A percentile compares a stretch with the other conserved stretches of the same genome.
Conservation (phyloP, 1,140 invertebrate species). For the Drosophila tsacasi region DNA sequence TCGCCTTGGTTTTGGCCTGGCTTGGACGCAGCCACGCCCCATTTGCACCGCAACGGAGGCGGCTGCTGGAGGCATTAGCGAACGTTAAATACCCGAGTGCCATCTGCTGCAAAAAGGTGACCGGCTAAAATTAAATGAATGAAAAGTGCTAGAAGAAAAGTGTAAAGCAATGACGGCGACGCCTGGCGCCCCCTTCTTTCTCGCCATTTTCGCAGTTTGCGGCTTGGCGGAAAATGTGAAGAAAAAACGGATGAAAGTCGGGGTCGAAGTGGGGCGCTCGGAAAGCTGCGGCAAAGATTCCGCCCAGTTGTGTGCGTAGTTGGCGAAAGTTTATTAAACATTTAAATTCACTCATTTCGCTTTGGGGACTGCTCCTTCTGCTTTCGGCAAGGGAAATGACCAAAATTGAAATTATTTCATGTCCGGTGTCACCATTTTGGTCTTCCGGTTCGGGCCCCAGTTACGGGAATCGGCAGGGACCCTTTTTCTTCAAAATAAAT, state of each 20-base stretch:
- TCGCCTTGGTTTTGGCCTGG: slow-evolving; percentile 66
- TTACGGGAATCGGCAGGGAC: slow-evolving; percentile 8
- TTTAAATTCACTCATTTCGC: slow-evolving; percentile 77
- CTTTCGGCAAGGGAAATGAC: slow-evolving; percentile 67
- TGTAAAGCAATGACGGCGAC: slow-evolving; percentile 83
- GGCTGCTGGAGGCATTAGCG: slow-evolving; percentile 73
- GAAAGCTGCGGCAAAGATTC: slow-evolving; percentile 23
- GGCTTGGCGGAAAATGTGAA: slow-evolving; percentile 48
- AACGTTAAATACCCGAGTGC: slow-evolving; percentile 82
- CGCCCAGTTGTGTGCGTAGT: slow-evolving; percentile 44
- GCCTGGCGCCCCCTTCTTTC: slow-evolving; percentile 57
- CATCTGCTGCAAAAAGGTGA: slow-evolving; percentile 52
- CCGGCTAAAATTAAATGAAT: slow-evolving; percentile 76
- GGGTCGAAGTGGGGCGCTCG: not conserved
- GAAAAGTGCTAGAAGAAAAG: slow-evolving; percentile 79
- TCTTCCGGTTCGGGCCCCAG: slow-evolving; percentile 49
- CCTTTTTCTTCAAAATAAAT: slow-evolving; percentile 63
- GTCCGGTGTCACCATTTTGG: slow-evolving; percentile 78
- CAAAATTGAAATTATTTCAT: slow-evolving; percentile 81
- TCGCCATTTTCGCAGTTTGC: slow-evolving; percentile 70
- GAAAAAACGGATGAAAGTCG: not conserved
- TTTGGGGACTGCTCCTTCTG: slow-evolving; percentile 44
- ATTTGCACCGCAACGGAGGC: slow-evolving; percentile 65
- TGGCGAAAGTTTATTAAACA: slow-evolving; percentile 78
- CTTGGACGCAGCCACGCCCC: slow-evolving; percentile 62